Conservation (phyloP, 1,140 invertebrate genomes). For the Mamestra configurata region DNA sequence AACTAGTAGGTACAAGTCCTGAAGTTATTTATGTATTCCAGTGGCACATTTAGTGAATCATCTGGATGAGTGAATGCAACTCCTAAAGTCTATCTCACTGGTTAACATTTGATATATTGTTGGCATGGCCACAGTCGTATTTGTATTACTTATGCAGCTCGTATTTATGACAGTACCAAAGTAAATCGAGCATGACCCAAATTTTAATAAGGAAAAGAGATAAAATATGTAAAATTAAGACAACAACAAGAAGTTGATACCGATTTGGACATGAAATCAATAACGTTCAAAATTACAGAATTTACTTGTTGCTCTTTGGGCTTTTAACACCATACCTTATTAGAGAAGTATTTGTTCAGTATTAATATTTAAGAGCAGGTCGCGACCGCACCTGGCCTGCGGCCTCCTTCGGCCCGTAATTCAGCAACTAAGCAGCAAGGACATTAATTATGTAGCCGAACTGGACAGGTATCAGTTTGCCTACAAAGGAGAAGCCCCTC, state of each 20-base stretch:
- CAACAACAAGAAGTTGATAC: neutral
- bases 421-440: conserved; percentile 6
- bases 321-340: neutral
- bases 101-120: conserved; percentile 38
- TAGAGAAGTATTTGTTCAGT: conserved; percentile 14
- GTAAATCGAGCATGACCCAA: conserved; percentile 30
- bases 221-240: neutral
- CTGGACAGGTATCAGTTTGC: conserved; percentile 48
- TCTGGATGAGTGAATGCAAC: conserved; percentile 47
- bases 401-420: neutral
- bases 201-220: conserved; percentile 21
- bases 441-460: conserved; percentile 39
- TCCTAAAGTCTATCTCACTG: conserved; percentile 29
- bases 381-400: conserved; percentile 15
- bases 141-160: conserved; percentile 35
- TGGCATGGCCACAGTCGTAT: conserved; percentile 12
- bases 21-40: conserved; percentile 35
- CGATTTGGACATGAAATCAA: conserved; percentile 19
- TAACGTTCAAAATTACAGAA: neutral
- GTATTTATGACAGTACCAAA: conserved; percentile 14
- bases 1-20: neutral
- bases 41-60: conserved; percentile 42
- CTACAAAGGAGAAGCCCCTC: conserved; percentile 62
- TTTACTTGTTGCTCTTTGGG: conserved; percentile 19
- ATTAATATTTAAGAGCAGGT: conserved; percentile 12